Percentiles rank a stretch among this genome's conserved stretches.
Evolutionary conservation across 1,140 invertebrate species (phyloP).

Genomic region (Macrosteles quadrilineatus): DNA sequence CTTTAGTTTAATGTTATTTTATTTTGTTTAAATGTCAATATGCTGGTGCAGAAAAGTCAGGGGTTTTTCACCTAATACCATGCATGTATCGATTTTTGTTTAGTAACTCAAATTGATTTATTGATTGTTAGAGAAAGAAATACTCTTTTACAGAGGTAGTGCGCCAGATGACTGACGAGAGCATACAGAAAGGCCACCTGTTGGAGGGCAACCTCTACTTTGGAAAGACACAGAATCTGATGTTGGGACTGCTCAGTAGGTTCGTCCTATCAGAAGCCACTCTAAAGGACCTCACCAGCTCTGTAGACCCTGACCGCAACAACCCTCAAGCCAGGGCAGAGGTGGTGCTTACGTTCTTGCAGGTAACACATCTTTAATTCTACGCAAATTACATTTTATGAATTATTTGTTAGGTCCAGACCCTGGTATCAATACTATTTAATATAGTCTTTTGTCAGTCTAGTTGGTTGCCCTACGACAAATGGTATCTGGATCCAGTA

Average conservation of each 20-base stretch:
- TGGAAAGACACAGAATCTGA: constrained; percentile 65
- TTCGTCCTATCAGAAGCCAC: constrained; percentile 53
- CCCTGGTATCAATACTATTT: too few relatives aligned
- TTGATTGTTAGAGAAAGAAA: too few relatives aligned
- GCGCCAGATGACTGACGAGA: constrained; percentile 33
- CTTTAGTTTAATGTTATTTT: too few relatives aligned
- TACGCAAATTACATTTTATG: background rate
- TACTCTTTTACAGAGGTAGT: constrained; percentile 28
- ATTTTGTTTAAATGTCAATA: too few relatives aligned
- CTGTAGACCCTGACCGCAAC: constrained; percentile 18
- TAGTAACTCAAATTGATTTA: too few relatives aligned
- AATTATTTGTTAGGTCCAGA: too few relatives aligned
- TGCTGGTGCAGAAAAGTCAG: too few relatives aligned
- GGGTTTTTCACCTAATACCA: too few relatives aligned
- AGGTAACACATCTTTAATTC: constrained; percentile 29
- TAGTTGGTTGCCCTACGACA: too few relatives aligned
- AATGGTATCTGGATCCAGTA: too few relatives aligned
- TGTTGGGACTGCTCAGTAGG: constrained; percentile 68
- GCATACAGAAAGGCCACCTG: constrained; percentile 27
- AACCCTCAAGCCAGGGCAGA: constrained; percentile 29
- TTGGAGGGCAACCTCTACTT: constrained; percentile 58
- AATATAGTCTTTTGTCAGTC: too few relatives aligned
- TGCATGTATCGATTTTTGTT: too few relatives aligned
- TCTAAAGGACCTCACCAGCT: constrained; percentile 35
- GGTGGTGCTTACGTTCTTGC: constrained; percentile 32